Evolutionary conservation across 2,797 vertebrate genomes (phyloP).

Genomic region (Microctenopoma lineatum): DNA sequence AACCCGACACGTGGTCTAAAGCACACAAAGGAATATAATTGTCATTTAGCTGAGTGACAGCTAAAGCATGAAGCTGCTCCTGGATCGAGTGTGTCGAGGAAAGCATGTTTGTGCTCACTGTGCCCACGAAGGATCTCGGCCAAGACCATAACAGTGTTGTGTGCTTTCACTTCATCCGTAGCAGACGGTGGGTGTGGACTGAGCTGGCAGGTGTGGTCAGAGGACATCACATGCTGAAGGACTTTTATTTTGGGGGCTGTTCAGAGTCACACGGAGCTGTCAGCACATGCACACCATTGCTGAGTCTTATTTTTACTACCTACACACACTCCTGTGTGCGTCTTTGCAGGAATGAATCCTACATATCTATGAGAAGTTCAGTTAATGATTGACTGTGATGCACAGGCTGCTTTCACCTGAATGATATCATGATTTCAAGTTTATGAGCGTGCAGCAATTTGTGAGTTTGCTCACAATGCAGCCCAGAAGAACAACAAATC

Average conservation of each 20-base stretch:
- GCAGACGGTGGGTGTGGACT: slow-evolving; percentile 9
- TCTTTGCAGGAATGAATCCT: not conserved
- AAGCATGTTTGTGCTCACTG: not conserved
- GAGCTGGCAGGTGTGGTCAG: slow-evolving; percentile 45
- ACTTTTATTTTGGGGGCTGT: slow-evolving; percentile 41
- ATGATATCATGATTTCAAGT: not conserved
- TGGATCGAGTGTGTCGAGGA: no score
- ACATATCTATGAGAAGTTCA: not conserved
- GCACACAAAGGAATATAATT: no score
- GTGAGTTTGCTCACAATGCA: no score
- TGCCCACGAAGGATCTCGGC: slow-evolving; percentile 15
- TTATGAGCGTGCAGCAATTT: no score
- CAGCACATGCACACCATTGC: not conserved
- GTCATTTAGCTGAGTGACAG: no score
- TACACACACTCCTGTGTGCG: not conserved
- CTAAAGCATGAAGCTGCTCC: no score
- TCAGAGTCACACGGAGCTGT: slow-evolving; percentile 5
- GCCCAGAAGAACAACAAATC: no score
- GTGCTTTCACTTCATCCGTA: slow-evolving; percentile 51
- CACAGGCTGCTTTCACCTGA: not conserved
- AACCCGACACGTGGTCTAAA: no score
- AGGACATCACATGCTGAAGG: slow-evolving; percentile 32
- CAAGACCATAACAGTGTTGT: slow-evolving; percentile 47
- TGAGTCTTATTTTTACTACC: no score
- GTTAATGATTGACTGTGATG: no score